Conservation (phyloP, 2,888 invertebrate species). For the Lasioglossum lativentre region DNA sequence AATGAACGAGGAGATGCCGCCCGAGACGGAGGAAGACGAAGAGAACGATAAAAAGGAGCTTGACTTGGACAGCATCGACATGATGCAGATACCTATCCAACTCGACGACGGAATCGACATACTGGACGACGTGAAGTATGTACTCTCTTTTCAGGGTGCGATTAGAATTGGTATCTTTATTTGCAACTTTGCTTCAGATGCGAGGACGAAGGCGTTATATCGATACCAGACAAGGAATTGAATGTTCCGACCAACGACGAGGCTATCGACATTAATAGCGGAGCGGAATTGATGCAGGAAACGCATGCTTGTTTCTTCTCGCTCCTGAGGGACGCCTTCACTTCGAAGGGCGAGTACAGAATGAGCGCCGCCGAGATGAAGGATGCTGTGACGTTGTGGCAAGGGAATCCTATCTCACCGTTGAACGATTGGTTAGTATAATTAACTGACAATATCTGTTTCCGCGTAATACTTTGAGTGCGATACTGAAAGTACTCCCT, state of each 20-base stretch:
- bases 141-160: conserved; percentile 42
- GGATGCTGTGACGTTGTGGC: conserved; percentile 90
- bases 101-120: conserved; percentile 88
- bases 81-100: conserved; percentile 92
- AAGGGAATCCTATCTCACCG: conserved; percentile 92
- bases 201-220: conserved; percentile 78
- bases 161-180: neutral
- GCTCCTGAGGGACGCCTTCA: conserved; percentile 94
- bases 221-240: conserved; percentile 80
- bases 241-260: conserved; percentile 71
- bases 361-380: conserved; percentile 92
- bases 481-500: neutral
- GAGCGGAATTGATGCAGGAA: conserved; percentile 90
- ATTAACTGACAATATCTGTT: neutral
- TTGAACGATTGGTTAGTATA: conserved; percentile 91
- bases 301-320: conserved; percentile 95
- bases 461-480: too few species aligned
- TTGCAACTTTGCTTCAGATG: conserved; percentile 66
- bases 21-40: conserved; percentile 79
- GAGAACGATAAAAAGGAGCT: conserved; percentile 80
- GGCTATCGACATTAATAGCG: conserved; percentile 79
- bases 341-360: conserved; percentile 93
- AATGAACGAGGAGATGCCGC: conserved; percentile 70
- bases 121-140: conserved; percentile 85
- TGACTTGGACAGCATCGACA: conserved; percentile 88